Percentiles rank a stretch among this genome's conserved stretches.
Conservation (phyloP, 2,888 invertebrate species). For the Hyles lineata region DNA sequence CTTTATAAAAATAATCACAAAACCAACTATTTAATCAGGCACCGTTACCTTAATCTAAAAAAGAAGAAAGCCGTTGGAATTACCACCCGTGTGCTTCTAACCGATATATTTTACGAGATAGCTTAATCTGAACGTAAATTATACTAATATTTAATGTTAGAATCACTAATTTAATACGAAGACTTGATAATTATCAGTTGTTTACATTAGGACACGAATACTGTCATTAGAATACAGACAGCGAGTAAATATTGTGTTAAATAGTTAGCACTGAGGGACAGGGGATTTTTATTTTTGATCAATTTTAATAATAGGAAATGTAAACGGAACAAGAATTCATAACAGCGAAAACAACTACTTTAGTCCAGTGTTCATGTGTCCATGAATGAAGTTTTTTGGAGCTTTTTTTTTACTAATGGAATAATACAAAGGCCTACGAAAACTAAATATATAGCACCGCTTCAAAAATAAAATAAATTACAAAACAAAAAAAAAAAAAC, state of each 20-base stretch:
- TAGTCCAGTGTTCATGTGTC: no score
- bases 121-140: conserved; percentile 43
- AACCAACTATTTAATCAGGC: conserved; percentile 65
- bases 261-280: no score
- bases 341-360: no score
- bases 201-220: conserved; percentile 30
- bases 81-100: conserved; percentile 9
- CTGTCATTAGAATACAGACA: background rate
- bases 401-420: background rate
- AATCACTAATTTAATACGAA: conserved; percentile 53
- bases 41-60: conserved; percentile 76
- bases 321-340: no score
- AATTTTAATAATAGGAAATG: no score
- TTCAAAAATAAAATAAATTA: background rate
- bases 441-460: conserved; percentile 17
- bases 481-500: background rate
- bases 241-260: no score
- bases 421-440: background rate
- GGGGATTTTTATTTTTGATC: no score
- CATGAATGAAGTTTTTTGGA: no score
- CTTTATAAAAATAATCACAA: conserved; percentile 6
- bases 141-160: conserved; percentile 44
- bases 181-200: conserved; percentile 41
- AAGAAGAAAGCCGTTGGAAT: conserved; percentile 34
- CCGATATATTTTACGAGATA: conserved; percentile 4